Conservation (phyloP, 2,113 vertebrate species). For the Dromaius novaehollandiae region DNA sequence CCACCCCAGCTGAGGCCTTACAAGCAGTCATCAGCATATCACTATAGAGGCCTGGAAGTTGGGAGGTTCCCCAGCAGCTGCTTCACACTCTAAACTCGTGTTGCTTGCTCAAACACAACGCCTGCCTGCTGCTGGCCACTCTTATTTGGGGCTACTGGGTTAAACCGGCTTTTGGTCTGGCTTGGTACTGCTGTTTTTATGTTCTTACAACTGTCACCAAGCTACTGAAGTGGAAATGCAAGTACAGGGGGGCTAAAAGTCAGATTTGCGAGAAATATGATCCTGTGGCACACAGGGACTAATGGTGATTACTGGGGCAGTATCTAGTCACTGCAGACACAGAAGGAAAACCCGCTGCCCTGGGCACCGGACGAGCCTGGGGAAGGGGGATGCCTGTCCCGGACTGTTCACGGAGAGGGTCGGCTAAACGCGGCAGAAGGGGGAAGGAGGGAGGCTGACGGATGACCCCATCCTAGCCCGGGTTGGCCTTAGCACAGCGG, state of each 20-base stretch:
- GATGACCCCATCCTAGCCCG: too few species aligned
- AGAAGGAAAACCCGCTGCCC: not conserved
- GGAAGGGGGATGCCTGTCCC: not conserved
- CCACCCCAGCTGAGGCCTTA: not conserved
- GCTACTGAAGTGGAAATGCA: not conserved
- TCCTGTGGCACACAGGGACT: not conserved
- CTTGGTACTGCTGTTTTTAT: too few species aligned
- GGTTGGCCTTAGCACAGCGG: too few species aligned
- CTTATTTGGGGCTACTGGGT: too few species aligned
- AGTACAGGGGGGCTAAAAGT: too few species aligned
- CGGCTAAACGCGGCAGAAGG: not conserved
- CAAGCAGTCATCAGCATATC: not conserved
- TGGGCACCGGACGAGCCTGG: too few species aligned
- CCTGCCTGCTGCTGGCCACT: too few species aligned
- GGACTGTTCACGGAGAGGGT: not conserved
- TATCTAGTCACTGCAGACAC: not conserved
- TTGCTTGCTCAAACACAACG: too few species aligned
- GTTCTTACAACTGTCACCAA: not conserved
- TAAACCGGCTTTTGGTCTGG: too few species aligned
- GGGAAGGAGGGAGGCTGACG: not conserved
- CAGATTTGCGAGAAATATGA: too few species aligned
- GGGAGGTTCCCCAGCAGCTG: not conserved
- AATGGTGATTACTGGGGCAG: not conserved
- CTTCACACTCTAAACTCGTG: rapidly evolving
- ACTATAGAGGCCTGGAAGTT: not conserved